These are phyloP conservation scores for Phymatocera aterrima DNA, from an alignment of 2,888 invertebrate species.

Conservation along the genomic window DNA sequence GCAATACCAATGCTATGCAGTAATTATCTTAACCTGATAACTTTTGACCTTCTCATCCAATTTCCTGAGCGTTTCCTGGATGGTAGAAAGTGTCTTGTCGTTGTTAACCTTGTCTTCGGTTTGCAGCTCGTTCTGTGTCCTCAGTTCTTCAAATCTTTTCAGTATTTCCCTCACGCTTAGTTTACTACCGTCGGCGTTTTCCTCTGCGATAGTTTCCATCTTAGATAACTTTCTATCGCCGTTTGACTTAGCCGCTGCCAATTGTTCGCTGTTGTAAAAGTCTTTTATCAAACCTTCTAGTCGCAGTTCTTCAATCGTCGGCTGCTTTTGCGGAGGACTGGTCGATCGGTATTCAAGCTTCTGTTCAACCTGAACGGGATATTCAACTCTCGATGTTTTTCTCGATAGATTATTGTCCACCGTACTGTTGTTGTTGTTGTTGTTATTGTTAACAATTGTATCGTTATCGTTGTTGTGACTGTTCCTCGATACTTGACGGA, in stretches of 20 bases:
- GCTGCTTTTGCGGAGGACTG: conserved; percentile 46
- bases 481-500: conserved; percentile 63
- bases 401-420: conserved; percentile 1
- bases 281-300: conserved; percentile 68
- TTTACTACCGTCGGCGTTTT: conserved; percentile 84
- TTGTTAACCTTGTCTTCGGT: conserved; percentile 64
- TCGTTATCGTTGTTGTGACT: conserved; percentile 43
- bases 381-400: conserved; percentile 33
- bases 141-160: conserved; percentile 87
- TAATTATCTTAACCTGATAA: conserved; percentile 64
- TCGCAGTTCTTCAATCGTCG: conserved; percentile 60
- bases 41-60: conserved; percentile 74
- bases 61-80: conserved; percentile 73
- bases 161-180: conserved; percentile 89
- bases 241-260: conserved; percentile 54
- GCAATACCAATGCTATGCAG: background rate
- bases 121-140: conserved; percentile 61
- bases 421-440: conserved; percentile 26
- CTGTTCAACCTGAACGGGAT: background rate
- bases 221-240: conserved; percentile 67
- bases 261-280: conserved; percentile 66
- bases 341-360: conserved; percentile 23
- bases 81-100: conserved; percentile 71
- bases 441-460: conserved; percentile 17
- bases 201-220: conserved; percentile 91